These are phyloP conservation scores for Bucorvus abyssinicus DNA, from an alignment of 2,797 vertebrate species.

Conservation along the genomic window DNA sequence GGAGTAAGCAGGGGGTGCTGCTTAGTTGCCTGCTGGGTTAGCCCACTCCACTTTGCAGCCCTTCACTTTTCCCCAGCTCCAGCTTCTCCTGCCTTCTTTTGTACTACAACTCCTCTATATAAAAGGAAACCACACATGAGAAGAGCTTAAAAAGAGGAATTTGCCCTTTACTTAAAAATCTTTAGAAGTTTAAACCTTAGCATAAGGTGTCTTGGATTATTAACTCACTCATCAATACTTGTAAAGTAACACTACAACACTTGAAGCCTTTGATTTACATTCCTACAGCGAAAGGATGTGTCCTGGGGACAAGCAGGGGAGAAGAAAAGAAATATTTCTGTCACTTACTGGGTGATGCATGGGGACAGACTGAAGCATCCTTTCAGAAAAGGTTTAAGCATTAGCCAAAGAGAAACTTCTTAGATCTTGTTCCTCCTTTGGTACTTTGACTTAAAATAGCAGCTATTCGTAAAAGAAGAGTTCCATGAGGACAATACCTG, in stretches of 20 bases:
- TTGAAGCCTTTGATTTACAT: neutral
- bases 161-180: neutral
- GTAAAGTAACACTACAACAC: neutral
- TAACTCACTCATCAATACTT: neutral
- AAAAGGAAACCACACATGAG: neutral
- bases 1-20: neutral
- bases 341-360: neutral
- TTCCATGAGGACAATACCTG: conserved; percentile 61
- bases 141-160: neutral
- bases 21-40: neutral
- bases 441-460: neutral
- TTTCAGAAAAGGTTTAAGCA: neutral
- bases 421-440: neutral
- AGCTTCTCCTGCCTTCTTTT: neutral
- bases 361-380: neutral
- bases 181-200: neutral
- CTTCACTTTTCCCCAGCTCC: neutral
- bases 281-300: neutral
- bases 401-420: neutral
- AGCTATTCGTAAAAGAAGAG: neutral
- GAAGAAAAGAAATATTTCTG: neutral
- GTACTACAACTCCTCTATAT: neutral
- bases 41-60: neutral
- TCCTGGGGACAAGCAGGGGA: neutral
- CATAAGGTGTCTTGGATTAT: neutral